Conservation (phyloP, 2,113 vertebrate genomes). For the Girardinichthys multiradiatus region DNA sequence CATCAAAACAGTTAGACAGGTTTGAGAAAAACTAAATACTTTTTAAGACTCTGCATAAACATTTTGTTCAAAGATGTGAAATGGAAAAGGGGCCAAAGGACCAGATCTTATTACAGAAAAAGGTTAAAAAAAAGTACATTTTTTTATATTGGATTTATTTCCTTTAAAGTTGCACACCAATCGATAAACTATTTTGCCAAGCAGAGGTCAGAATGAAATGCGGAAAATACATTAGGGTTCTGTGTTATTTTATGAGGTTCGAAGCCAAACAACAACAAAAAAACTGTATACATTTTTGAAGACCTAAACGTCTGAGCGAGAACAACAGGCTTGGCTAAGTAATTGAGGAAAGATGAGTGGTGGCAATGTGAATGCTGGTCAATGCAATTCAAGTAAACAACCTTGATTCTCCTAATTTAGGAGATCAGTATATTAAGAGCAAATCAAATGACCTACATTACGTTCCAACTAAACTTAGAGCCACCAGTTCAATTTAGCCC, state of each 20-base stretch:
- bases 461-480: constrained; percentile 13
- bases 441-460: constrained; percentile 20
- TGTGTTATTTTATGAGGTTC: no score
- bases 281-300: neutral
- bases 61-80: no score
- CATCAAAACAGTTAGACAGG: no score
- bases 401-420: neutral
- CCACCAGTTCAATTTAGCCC: neutral
- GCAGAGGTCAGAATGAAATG: neutral
- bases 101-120: no score
- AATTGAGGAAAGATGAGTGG: neutral
- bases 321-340: constrained; percentile 5
- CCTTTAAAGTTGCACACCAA: neutral
- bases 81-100: no score
- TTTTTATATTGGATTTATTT: neutral
- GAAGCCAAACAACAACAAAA: neutral
- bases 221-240: no score
- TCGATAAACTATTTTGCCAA: neutral
- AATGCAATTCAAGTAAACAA: no score
- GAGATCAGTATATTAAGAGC: constrained; percentile 13
- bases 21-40: no score
- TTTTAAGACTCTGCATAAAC: no score
- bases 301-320: constrained; percentile 5
- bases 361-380: no score
- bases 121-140: no score